A percentile compares a stretch with the other conserved stretches of the same genome.
phyloP scores from a whole-genome alignment of 2,888 invertebrate genomes.

The Arctia plantaginis region DNA sequence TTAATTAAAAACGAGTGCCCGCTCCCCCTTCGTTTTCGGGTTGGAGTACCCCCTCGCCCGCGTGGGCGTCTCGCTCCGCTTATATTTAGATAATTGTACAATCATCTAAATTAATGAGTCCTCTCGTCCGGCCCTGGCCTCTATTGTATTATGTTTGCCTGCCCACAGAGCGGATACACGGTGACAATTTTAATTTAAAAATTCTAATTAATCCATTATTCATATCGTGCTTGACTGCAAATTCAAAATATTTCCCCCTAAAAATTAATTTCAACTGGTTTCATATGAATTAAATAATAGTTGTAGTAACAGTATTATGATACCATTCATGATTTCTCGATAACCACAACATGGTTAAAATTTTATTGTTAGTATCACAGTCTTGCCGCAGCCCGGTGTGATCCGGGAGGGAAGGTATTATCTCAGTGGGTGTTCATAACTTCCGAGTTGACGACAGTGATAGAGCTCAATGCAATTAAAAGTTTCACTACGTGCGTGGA shows the following conservation, averaged over 20 bases:
- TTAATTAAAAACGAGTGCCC: constrained; percentile 87
- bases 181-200: constrained; percentile 77
- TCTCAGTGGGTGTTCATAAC: constrained; percentile 75
- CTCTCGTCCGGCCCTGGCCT: constrained; percentile 83
- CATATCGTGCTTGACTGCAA: constrained; percentile 56
- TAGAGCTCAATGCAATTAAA: constrained; percentile 86
- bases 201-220: constrained; percentile 68
- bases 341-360: constrained; percentile 29
- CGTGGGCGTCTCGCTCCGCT: constrained; percentile 84
- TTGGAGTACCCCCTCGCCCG: constrained; percentile 79
- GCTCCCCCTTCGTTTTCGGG: constrained; percentile 83
- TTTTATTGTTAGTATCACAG: constrained; percentile 33
- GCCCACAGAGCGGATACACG: constrained; percentile 72
- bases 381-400: constrained; percentile 15
- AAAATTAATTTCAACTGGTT: constrained; percentile 49
- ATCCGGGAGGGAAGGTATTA: constrained; percentile 57
- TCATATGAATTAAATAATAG: constrained; percentile 36
- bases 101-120: constrained; percentile 87
- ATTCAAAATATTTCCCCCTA: constrained; percentile 53
- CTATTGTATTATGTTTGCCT: constrained; percentile 82
- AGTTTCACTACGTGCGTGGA: constrained; percentile 86
- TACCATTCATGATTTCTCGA: constrained; percentile 27
- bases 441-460: constrained; percentile 81
- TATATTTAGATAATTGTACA: constrained; percentile 87
- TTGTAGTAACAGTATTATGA: constrained; percentile 23